Evolutionary conservation across 2,113 vertebrate genomes (phyloP), one percentile per base, ranked within the genome.

Genomic region (Pelusios castaneus): DNA sequence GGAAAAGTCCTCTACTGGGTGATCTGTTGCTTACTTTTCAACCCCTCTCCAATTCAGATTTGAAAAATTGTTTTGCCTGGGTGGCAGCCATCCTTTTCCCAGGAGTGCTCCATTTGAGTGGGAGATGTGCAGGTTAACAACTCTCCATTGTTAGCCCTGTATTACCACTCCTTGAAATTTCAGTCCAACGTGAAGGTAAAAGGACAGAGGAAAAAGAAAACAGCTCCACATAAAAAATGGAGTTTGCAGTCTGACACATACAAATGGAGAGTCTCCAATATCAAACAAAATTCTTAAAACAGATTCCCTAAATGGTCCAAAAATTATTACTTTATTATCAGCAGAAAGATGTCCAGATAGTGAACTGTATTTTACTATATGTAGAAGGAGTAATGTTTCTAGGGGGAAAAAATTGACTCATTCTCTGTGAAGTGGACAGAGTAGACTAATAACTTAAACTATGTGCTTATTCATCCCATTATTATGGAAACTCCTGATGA

Each of bases 401-500:
- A n/a, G n/a, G n/a, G 80, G 87, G 87, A 85, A 2, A 90, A 96
- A 52, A 3, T 52, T 52, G 93, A 19, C 3, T 45, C 25, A 67
- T 93, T 87, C 87, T 91, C 76, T 85, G 41, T 84, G 63, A 89
- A 92, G 56, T 27, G 11, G 34, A 38, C 4, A n/a, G 1, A 67
- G 75, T 52, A 0, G 0, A 77, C 70, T 86, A 7, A 78, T 87
- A 95, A 96, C 84, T 73, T 63, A 5, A 93, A 89, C 88, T 93
- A 90, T 89, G 85, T 85, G 88, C 89, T 94, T 91, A 82, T 89
- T 94, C 89, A 92, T 90, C 63, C 82, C 41, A 92, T 73, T 91
- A 58, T 77, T 93, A 60, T 89, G 93, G 95, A 96, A 95, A 96
- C 81, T 89, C 43, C 51, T 91, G 38, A 87, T 97, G 92, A 97